Percentiles rank a stretch among this genome's conserved stretches.
These are phyloP conservation scores for Cinclus mexicanus DNA, from an alignment of 2,113 vertebrate genomes.

Conservation along the genomic window DNA sequence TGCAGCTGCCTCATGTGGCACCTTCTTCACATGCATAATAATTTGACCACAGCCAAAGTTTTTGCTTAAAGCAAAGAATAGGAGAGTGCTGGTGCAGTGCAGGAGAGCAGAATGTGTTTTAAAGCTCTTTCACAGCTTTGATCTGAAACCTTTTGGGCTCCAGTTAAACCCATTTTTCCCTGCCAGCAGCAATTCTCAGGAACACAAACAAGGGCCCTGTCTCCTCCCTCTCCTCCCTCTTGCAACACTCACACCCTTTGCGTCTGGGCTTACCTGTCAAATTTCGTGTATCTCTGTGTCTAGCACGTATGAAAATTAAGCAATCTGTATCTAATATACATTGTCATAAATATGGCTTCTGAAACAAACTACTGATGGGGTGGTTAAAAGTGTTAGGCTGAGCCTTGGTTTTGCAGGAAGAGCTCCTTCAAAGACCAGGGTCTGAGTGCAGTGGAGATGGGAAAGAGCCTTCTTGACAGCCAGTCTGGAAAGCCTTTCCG, in stretches of 20 bases:
- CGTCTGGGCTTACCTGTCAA: neutral
- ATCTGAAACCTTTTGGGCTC: neutral
- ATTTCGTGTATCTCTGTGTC: constrained; percentile 12
- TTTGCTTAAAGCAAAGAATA: neutral
- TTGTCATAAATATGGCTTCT: neutral
- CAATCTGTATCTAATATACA: constrained; percentile 26
- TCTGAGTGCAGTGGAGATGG: neutral
- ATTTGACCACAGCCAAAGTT: neutral
- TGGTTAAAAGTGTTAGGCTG: neutral
- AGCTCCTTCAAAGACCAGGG: neutral
- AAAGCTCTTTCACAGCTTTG: constrained; percentile 28
- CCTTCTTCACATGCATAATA: neutral
- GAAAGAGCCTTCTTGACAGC: neutral
- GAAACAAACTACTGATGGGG: neutral
- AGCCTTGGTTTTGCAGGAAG: neutral
- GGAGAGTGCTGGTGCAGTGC: neutral
- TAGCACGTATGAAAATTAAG: constrained; percentile 53
- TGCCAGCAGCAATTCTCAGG: neutral
- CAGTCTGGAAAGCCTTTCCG: neutral
- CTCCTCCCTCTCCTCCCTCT: neutral
- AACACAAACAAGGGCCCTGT: neutral
- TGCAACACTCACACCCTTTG: neutral
- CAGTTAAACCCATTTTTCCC: neutral
- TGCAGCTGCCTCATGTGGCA: neutral
- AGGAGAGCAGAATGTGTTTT: neutral